phyloP scores from a whole-genome alignment of 30 jellyfish, hydroid and myxozoan genomes.

The Turritopsis dohrnii region DNA sequence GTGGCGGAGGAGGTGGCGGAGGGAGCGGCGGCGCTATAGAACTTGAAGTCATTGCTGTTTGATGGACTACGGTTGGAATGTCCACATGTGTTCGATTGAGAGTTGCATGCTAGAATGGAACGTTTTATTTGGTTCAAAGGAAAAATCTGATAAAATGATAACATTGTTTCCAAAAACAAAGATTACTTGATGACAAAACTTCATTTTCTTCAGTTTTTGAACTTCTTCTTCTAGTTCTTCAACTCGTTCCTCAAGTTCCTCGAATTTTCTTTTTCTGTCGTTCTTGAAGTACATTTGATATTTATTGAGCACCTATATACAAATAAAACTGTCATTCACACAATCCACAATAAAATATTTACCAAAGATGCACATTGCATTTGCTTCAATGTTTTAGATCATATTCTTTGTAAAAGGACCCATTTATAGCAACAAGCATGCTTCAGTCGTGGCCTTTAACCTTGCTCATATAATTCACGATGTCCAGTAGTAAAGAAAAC shows the following conservation, averaged over 20 bases:
- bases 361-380: neutral
- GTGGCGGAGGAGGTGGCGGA: conserved; percentile 73
- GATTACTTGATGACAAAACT: neutral
- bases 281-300: neutral
- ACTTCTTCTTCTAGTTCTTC: conserved; percentile 32
- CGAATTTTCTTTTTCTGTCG: neutral
- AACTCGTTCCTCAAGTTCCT: conserved; percentile 17
- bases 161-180: too few relatives aligned
- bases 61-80: neutral
- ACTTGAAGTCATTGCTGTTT: neutral
- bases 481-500: too few relatives aligned
- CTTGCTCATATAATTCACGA: too few relatives aligned
- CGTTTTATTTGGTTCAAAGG: neutral
- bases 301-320: neutral
- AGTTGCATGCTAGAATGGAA: neutral
- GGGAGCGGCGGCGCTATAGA: conserved; percentile 21
- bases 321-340: neutral
- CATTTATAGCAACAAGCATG: too few relatives aligned
- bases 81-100: neutral
- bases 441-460: too few relatives aligned
- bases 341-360: neutral
- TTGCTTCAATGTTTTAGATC: too few relatives aligned
- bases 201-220: conserved; percentile 12
- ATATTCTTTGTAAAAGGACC: too few relatives aligned
- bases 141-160: too few relatives aligned